Percentiles rank a stretch among this genome's conserved stretches.
These are phyloP conservation scores for Seriola dumerili DNA, from an alignment of 2,113 vertebrate species.

Conservation along the genomic window DNA sequence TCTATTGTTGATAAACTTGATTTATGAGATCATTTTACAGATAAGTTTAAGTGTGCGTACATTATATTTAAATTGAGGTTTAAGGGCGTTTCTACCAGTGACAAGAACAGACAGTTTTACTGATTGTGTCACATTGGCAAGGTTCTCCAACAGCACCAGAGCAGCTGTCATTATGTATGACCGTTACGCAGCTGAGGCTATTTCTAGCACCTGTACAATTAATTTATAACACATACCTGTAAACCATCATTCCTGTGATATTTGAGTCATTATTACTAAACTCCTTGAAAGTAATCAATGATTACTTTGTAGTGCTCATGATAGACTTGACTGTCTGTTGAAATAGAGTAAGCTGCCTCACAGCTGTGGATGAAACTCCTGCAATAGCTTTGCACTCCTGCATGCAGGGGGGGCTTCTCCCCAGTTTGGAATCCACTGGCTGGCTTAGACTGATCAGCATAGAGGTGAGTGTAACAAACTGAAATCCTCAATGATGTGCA, in stretches of 20 bases:
- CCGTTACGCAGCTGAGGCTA: no score
- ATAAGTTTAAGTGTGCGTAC: neutral
- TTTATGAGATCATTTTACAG: neutral
- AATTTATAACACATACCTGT: neutral
- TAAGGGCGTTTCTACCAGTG: no score
- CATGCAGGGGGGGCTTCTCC: neutral
- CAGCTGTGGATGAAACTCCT: neutral
- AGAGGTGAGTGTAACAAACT: neutral
- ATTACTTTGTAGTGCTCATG: neutral
- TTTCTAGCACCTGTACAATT: neutral
- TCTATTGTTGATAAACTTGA: slow-evolving; percentile 1
- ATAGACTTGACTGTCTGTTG: neutral
- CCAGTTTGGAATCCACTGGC: no score
- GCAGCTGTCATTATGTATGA: no score
- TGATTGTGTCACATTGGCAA: no score
- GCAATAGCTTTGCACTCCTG: neutral
- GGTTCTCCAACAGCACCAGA: no score
- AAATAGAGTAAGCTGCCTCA: neutral
- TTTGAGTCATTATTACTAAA: neutral
- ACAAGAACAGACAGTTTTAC: no score
- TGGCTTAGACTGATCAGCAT: neutral
- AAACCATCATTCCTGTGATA: no score
- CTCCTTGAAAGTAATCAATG: neutral
- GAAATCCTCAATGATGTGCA: neutral
- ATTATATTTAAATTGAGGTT: no score